Conservation (phyloP, 2,888 invertebrate species). For the Eristalinus sepulchralis region DNA sequence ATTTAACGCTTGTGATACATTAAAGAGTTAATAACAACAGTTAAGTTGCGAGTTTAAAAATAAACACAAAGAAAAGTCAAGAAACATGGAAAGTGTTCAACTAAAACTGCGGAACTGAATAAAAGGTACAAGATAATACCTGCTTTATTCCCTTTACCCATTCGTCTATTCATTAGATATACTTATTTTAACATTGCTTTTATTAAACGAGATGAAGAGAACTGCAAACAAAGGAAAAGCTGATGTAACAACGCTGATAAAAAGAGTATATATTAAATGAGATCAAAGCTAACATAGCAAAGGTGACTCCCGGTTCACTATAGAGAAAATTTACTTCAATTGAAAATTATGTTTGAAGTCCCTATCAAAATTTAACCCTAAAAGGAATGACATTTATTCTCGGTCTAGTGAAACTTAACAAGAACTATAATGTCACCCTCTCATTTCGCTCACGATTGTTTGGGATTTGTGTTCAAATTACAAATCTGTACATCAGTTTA, state of each 20-base stretch:
- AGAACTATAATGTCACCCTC: neutral
- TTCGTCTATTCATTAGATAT: neutral
- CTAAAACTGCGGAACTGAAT: neutral
- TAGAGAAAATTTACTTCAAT: neutral
- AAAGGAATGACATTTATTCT: neutral
- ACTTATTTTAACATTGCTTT: neutral
- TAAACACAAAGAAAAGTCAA: too few relatives aligned
- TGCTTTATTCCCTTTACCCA: neutral
- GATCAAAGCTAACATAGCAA: neutral
- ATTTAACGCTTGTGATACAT: too few relatives aligned
- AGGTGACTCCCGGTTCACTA: neutral
- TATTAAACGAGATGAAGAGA: neutral
- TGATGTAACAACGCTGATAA: neutral
- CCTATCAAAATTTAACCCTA: neutral
- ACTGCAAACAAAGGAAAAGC: neutral
- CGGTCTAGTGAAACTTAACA: neutral
- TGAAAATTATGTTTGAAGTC: neutral
- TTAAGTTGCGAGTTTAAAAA: too few relatives aligned
- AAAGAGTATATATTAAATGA: neutral
- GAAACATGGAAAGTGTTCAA: too few relatives aligned
- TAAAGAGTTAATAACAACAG: too few relatives aligned
- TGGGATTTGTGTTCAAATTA: neutral
- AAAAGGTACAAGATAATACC: neutral
- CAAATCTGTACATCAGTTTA: neutral
- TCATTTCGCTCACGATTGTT: neutral